phyloP scores from a whole-genome alignment of 1,140 invertebrate genomes.

The Drosophila watanabei region DNA sequence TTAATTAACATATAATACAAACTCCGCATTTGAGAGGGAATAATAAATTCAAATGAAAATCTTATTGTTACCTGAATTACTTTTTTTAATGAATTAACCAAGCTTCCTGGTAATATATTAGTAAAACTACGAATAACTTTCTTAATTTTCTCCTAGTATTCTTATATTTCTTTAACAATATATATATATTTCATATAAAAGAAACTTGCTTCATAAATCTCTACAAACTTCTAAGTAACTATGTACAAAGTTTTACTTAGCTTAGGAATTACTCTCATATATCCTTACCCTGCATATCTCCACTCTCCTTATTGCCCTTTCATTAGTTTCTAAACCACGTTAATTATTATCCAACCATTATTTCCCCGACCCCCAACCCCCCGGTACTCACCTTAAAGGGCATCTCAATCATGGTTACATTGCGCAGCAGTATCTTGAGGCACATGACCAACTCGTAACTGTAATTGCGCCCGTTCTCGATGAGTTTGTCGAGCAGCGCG shows the following conservation, averaged over 20 bases:
- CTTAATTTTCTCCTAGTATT: no score
- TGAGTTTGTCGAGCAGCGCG: slow-evolving; percentile 88
- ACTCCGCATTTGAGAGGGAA: no score
- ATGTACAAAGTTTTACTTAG: neutral
- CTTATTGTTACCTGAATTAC: no score
- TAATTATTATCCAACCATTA: neutral
- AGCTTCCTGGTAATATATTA: no score
- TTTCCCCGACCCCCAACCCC: neutral
- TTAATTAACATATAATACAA: no score
- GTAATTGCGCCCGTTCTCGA: slow-evolving; percentile 88
- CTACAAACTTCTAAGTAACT: neutral
- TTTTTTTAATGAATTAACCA: no score
- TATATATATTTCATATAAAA: neutral
- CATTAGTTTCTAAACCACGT: neutral
- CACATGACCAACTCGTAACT: slow-evolving; percentile 89
- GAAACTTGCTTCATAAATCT: neutral
- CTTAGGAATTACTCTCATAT: neutral
- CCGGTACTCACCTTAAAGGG: slow-evolving; percentile 78
- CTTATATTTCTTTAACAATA: no score
- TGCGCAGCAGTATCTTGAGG: slow-evolving; percentile 89
- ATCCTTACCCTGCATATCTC: neutral
- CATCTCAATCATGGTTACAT: slow-evolving; percentile 86
- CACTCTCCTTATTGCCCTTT: neutral
- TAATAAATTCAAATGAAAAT: no score
- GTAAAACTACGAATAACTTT: no score